These are phyloP conservation scores for Chaenodraco wilsoni DNA, from an alignment of 2,797 vertebrate species.

Conservation along the genomic window DNA sequence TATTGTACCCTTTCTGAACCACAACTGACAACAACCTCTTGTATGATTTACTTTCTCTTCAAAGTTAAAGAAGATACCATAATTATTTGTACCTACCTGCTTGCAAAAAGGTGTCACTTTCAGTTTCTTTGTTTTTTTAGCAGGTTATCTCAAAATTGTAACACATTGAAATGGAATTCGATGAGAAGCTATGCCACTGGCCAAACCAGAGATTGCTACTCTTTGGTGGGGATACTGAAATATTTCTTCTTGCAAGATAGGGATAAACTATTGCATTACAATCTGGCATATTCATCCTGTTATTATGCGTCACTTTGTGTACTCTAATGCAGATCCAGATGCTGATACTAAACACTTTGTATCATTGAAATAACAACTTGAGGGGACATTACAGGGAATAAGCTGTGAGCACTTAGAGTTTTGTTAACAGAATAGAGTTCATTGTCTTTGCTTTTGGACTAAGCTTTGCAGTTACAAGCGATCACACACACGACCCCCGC, in stretches of 20 bases:
- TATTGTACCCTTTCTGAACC: too few species aligned
- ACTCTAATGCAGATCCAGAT: constrained; percentile 25
- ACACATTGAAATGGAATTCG: not conserved
- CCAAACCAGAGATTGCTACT: not conserved
- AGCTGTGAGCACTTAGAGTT: not conserved
- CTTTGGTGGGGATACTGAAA: not conserved
- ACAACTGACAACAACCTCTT: too few species aligned
- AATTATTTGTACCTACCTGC: not conserved
- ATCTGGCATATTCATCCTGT: not conserved
- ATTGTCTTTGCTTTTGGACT: constrained; percentile 18
- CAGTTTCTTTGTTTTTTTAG: not conserved
- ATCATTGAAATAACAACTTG: constrained; percentile 18
- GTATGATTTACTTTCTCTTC: too few species aligned
- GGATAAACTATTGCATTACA: not conserved
- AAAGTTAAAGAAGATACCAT: too few species aligned
- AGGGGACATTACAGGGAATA: constrained; percentile 5
- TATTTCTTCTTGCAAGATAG: not conserved
- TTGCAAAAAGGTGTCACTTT: not conserved
- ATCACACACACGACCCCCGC: constrained; percentile 12
- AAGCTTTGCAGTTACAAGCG: not conserved
- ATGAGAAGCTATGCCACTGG: not conserved
- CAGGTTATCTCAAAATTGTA: not conserved
- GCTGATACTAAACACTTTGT: constrained; percentile 17
- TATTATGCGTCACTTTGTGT: constrained; percentile 2
- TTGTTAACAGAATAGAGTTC: constrained; percentile 8